Conservation (phyloP, 2,113 vertebrate species). For the Stegostoma tigrinum region DNA sequence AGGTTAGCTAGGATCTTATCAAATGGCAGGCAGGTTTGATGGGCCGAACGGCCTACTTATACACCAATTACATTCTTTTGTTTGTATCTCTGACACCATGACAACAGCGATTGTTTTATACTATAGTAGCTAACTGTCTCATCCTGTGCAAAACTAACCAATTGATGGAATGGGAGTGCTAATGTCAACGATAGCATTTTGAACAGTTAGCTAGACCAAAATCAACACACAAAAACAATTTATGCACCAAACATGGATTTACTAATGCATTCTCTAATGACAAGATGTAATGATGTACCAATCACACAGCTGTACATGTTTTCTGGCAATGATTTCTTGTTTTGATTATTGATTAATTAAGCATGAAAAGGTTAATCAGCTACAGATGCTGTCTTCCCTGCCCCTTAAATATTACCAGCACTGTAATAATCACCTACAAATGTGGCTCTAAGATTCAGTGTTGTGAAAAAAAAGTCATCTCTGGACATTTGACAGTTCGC, state of each 20-base stretch:
- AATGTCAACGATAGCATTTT: neutral
- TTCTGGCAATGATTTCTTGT: neutral
- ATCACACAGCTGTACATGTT: neutral
- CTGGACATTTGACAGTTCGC: neutral
- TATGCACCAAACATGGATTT: neutral
- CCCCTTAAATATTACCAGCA: slow-evolving; percentile 1
- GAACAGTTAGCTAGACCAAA: neutral
- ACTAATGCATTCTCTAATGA: neutral
- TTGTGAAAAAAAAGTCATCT: neutral
- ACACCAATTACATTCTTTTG: too few species aligned
- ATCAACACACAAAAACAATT: neutral
- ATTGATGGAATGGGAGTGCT: neutral
- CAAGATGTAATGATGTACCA: neutral
- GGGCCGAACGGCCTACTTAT: too few species aligned
- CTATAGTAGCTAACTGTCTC: neutral
- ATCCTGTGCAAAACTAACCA: neutral
- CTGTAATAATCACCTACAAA: neutral
- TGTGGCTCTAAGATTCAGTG: neutral
- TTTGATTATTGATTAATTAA: slow-evolving; percentile 28
- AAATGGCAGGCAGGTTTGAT: too few species aligned
- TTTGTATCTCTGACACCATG: neutral
- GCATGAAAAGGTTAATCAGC: slow-evolving; percentile 25
- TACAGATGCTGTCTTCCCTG: slow-evolving; percentile 9
- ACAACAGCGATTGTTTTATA: neutral
- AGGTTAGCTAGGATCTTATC: too few species aligned